Base-by-base conservation (phyloP, 2,888 invertebrate species). In the Mellilla xanthometata region DNA sequence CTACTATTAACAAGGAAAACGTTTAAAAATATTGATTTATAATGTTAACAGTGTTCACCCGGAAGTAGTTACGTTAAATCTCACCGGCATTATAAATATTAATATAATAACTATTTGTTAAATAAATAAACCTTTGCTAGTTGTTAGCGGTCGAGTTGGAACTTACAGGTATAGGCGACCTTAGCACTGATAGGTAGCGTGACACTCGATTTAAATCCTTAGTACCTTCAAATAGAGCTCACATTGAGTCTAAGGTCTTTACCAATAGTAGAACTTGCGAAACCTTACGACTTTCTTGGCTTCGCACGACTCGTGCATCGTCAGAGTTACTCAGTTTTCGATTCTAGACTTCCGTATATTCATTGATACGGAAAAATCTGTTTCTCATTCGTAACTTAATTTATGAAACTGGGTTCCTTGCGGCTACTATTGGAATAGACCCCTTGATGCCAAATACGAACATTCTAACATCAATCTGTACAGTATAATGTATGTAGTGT, bases 181-280 rank as follows among this genome's bases (percentile, higher is more conserved):
- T 59, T 61, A 61, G 61, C 57, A 60, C 59, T 56, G 56, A 55
- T 58, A 61, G 60, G 41, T 55, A 56, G 58, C 54, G 48, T 52
- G 28, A 57, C 59, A 57, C 54, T 60, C 58, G 55, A 55, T 60
- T 24, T 4, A 53, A 49, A 52, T 40, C 44, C 56, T 49, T 45
- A 29, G 54, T 51, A 56, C 49, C 54, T 56, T 60, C 56, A 44
- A 58, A 57, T 58, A 57, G 64, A 60, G 63, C 65, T 68, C 68
- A 66, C 68, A 58, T 61, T 52, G 62, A 62, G 61, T 59, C 54
- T 49, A 28, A 35, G 12, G 13, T 15, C 32, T 32, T 12, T 32
- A 6, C 56, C 55, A 46, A 52, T 55, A 62, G 63, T 61, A 11
- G 28, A n/a, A 4, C 13, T 8, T 2, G n/a, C 1, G 9, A 24